Evolutionary conservation across 1,140 invertebrate genomes (phyloP).

Genomic region (Drosophila nigrodunni): DNA sequence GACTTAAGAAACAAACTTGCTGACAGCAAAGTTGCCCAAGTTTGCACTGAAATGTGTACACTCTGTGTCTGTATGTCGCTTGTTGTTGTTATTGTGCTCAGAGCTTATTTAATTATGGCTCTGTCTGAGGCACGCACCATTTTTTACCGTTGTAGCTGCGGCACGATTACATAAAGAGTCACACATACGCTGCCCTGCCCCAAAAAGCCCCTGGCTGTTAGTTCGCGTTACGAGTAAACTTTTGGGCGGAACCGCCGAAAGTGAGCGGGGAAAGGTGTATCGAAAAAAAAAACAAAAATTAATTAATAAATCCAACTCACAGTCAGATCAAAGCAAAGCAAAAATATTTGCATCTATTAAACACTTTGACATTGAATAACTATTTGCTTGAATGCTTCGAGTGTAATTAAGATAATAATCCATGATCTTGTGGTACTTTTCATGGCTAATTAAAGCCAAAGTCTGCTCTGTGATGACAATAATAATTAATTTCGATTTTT

Average conservation of each 20-base stretch:
- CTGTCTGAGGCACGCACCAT: conserved; percentile 59
- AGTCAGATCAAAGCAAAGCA: background rate
- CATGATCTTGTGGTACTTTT: conserved; percentile 3
- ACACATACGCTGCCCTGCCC: conserved; percentile 32
- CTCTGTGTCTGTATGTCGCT: conserved; percentile 10
- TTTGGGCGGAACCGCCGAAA: conserved; percentile 38
- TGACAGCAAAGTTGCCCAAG: conserved; percentile 55
- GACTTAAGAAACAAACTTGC: conserved; percentile 72
- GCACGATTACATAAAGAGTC: conserved; percentile 50
- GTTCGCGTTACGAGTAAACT: conserved; percentile 3
- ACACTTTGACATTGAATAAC: conserved; percentile 34
- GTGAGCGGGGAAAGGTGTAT: conserved; percentile 6
- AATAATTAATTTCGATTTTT: conserved; percentile 36
- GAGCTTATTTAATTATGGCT: conserved; percentile 69
- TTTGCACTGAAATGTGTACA: conserved; percentile 27
- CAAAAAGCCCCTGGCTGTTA: conserved; percentile 24
- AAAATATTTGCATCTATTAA: background rate
- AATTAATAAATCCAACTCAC: background rate
- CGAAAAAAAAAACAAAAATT: background rate
- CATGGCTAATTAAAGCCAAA: conserved; percentile 40
- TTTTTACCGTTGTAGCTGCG: conserved; percentile 27
- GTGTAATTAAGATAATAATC: conserved; percentile 2
- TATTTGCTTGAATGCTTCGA: conserved; percentile 11
- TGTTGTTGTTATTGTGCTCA: conserved; percentile 24
- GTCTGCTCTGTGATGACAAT: conserved; percentile 27